These are phyloP conservation scores for Ischnus inquisitorius DNA, from an alignment of 2,888 invertebrate species.

Conservation along the genomic window DNA sequence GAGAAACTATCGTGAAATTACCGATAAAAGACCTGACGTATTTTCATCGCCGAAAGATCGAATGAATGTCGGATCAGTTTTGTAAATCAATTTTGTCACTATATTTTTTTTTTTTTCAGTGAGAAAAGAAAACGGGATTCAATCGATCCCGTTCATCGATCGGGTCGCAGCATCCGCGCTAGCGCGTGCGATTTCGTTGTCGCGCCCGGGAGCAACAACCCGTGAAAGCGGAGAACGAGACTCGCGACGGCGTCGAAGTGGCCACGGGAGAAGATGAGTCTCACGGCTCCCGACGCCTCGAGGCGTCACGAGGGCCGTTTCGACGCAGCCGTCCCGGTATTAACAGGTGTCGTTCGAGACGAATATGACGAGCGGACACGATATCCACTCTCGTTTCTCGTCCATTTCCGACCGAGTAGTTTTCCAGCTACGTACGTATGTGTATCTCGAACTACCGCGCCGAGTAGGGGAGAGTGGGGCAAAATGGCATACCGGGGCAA, in stretches of 20 bases:
- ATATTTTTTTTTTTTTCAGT: no score
- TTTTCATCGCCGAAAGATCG: no score
- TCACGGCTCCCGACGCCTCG: conserved; percentile 14
- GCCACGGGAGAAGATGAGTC: conserved; percentile 35
- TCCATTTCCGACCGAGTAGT: background rate
- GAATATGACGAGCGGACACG: conserved; percentile 52
- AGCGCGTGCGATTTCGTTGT: background rate
- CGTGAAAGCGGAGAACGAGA: background rate
- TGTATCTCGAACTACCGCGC: background rate
- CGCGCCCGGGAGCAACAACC: background rate
- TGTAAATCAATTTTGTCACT: no score
- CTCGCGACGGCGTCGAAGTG: conserved; percentile 32
- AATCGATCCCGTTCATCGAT: background rate
- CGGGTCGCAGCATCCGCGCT: background rate
- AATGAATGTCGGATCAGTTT: no score
- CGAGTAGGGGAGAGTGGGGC: no score
- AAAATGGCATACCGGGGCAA: no score
- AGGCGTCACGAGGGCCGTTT: conserved; percentile 50
- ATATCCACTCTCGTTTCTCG: conserved; percentile 36
- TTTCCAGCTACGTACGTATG: background rate
- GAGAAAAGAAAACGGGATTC: no score
- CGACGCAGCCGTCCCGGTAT: conserved; percentile 30
- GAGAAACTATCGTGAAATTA: no score
- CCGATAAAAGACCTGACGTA: no score
- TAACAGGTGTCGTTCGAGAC: conserved; percentile 48